phyloP scores from a whole-genome alignment of 2,888 invertebrate species.

The Acanthosepion lycidas region DNA sequence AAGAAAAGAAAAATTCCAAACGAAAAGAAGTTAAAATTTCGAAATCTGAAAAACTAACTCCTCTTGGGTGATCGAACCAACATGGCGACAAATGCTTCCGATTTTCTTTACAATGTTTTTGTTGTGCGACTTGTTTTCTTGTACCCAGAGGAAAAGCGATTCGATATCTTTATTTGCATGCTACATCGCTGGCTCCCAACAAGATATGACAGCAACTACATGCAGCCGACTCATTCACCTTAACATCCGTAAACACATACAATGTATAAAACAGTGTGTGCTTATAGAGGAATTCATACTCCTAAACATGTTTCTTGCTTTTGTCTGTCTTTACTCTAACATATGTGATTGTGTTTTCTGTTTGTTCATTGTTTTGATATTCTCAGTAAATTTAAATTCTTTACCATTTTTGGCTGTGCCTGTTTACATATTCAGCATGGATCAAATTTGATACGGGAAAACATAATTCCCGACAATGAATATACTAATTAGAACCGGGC shows the following conservation, averaged over 20 bases:
- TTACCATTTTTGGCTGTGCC: background rate
- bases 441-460: no score
- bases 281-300: background rate
- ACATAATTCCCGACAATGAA: no score
- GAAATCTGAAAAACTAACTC: slow-evolving; percentile 21
- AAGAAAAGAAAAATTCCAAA: background rate
- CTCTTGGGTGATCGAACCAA: background rate
- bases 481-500: no score
- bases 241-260: background rate
- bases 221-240: background rate
- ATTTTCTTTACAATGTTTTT: background rate
- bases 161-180: slow-evolving; percentile 21
- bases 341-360: background rate
- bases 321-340: background rate
- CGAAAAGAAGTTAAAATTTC: background rate
- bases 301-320: background rate
- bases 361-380: background rate
- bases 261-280: background rate
- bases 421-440: background rate
- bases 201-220: background rate
- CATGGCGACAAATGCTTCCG: background rate
- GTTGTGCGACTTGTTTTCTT: background rate
- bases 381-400: background rate
- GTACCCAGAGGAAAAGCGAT: slow-evolving; percentile 7
- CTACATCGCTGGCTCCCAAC: background rate